Evolutionary conservation across 23 tunicate genomes (phyloP).

Genomic region (Halocynthia roretzi): DNA sequence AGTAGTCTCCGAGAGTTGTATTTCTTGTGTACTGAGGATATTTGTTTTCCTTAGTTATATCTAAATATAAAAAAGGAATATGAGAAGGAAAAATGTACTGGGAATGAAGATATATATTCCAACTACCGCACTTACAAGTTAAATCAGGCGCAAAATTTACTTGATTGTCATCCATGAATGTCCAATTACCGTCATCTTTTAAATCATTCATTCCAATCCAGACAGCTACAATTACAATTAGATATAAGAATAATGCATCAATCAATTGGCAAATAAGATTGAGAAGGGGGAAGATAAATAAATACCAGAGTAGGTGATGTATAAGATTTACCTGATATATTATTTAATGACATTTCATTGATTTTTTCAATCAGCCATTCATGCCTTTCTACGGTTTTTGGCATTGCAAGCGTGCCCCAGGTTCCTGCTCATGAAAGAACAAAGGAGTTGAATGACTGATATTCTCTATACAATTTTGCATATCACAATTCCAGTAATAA

Average conservation of each 20-base stretch:
- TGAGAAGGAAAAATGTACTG: too few relatives aligned
- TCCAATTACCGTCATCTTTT: conserved; percentile 39
- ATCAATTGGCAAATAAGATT: too few relatives aligned
- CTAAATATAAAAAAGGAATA: background rate
- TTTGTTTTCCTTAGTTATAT: conserved; percentile 25
- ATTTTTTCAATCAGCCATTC: conserved; percentile 9
- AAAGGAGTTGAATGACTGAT: background rate
- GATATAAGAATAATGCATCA: too few relatives aligned
- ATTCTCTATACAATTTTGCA: background rate
- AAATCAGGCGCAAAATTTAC: conserved; percentile 32
- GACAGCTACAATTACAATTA: conserved; percentile 1
- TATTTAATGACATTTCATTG: background rate
- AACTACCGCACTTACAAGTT: conserved; percentile 1
- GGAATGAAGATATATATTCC: too few relatives aligned
- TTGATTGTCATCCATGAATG: conserved; percentile 19
- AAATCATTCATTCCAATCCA: conserved; percentile 54
- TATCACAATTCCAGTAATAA: background rate
- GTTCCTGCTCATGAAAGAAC: conserved; percentile 6
- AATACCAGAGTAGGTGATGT: too few relatives aligned
- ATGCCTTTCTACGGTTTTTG: conserved; percentile 27
- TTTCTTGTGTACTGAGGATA: conserved; percentile 25
- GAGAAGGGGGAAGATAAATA: too few relatives aligned
- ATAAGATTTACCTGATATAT: background rate
- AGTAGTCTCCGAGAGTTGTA: conserved; percentile 25
- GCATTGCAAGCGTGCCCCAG: conserved; percentile 48